Evolutionary conservation across 2,888 invertebrate genomes (phyloP).

Genomic region (Mesochorus sp.): DNA sequence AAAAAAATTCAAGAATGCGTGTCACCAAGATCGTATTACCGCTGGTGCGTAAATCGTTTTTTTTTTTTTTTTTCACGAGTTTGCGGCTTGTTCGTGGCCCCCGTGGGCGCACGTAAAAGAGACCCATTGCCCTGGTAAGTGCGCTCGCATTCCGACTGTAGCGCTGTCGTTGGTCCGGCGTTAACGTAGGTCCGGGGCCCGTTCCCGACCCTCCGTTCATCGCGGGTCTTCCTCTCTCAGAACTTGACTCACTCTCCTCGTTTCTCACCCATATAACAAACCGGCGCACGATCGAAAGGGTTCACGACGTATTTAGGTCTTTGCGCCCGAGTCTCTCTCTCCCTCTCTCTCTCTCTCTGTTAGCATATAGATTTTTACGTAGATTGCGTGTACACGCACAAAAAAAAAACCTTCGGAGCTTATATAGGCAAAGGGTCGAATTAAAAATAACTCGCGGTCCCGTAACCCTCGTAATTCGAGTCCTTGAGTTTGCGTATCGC

Average conservation of each 20-base stretch:
- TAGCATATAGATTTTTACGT: not conserved
- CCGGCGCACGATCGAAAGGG: too few relatives aligned
- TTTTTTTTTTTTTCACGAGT: constrained; percentile 40
- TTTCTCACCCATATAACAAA: too few relatives aligned
- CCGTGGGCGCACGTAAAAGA: constrained; percentile 27
- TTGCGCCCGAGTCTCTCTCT: too few relatives aligned
- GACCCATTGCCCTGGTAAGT: constrained; percentile 61
- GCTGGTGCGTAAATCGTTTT: not conserved
- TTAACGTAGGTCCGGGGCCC: constrained; percentile 60
- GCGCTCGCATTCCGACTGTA: constrained; percentile 29
- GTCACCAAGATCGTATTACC: constrained; percentile 21
- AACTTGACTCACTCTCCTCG: constrained; percentile 21
- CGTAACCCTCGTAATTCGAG: constrained; percentile 31
- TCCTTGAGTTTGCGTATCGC: constrained; percentile 21
- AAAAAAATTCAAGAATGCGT: not conserved
- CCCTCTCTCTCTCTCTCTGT: too few relatives aligned
- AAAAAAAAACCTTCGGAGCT: not conserved
- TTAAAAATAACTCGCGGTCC: constrained; percentile 59
- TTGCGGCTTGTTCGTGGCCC: not conserved
- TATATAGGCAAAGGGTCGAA: constrained; percentile 47
- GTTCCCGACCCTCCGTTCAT: constrained; percentile 11
- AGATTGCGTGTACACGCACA: not conserved
- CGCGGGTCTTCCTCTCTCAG: not conserved
- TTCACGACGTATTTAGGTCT: too few relatives aligned
- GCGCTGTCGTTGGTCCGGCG: constrained; percentile 67